Base-by-base conservation (phyloP, 2,113 vertebrate genomes). In the Bolborhynchus lineola region DNA sequence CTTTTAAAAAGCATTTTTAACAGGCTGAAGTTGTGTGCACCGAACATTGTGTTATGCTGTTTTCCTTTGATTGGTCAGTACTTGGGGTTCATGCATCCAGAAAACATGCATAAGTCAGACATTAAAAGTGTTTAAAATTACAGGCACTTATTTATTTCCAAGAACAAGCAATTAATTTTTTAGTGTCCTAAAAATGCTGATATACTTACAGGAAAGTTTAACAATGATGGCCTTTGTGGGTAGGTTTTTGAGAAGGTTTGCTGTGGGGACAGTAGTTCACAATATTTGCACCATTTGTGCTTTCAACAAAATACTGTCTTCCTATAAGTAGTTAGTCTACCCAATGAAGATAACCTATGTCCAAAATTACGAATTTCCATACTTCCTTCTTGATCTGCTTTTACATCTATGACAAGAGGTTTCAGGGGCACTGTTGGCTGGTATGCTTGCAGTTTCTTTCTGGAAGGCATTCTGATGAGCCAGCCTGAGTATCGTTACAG, bases 71-170 rank as follows among this genome's bases (percentile, higher is more conserved):
- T 24, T 11, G 6, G 29, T 70, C 37, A 8, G 16, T 39, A 1
- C 35, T 26, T 12, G 2, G 0, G 13, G 55, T 23, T 49, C 60
- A 20, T 0, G 0, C 2, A 16, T 5, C 52, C 67, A 46, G 59
- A 47, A 49, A 19, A 35, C 15, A 47, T 70, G 23, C 29, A 39
- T 33, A 35, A 89, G 49, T 21, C 13, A 31, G 33, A 28, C 2
- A 6, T 20, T 53, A 1, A 17, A 19, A 19, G 1, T 12, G 6
- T 41, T 72, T 21, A 10, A 44, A 53, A 49, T 37, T 28, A 25
- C 14, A 9, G 16, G 3, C 1, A 1, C 23, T 69, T 9, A 0
- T 76, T 86, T 64, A 10, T 50, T 71, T 86, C 72, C 35, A 33
- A 41, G 52, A 82, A 15, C 12, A 9, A 60, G 25, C 63, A 24